Evolutionary conservation across 2,797 vertebrate species (phyloP), one percentile per base, ranked within the genome.

Genomic region (Mormyrus hasselquistii): DNA sequence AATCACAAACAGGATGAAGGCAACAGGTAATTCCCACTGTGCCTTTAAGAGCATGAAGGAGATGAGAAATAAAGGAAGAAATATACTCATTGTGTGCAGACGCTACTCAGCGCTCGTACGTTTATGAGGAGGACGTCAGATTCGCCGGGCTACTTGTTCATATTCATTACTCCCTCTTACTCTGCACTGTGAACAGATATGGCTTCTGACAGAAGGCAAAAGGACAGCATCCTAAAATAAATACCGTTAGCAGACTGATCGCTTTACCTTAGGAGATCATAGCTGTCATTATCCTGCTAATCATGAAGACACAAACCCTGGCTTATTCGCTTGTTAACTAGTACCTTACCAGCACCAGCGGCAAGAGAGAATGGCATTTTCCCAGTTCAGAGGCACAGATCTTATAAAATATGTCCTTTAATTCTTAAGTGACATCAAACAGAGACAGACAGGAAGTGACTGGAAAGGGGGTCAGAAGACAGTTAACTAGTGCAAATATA

Each of bases 401-500:
- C 92, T 93, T 94, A 94, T 92, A 94, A 95, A 95, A 94, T 83
- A 86, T 90, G 73, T 89, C 91, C 92, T 94, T 94, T 90, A 90
- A 90, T 92, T 93, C 16, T 92, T 89, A 93, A 93, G 91, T 93
- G 91, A 94, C 91, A 93, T 92, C 90, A 91, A 69, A 94, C 92
- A 92, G 92, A 92, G 93, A 93, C 93, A 92, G 89, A 95, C 92
- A 92, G 89, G 89, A 89, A 89, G 89, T 91, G 93, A 91, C 93
- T 93, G 93, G 93, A 94, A 94, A 95, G 90, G 93, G 94, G 95
- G 94, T 94, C 91, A 91, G 92, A 94, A 95, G 94, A 90, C 86
- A 87, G 91, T 93, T 94, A 93, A 94, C 94, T 94, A 95, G 93
- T 96, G 95, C 94, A 96, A 96, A 95, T 95, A 95, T 94, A 91